Base-by-base conservation (phyloP, 2,797 vertebrate species). In the Tadarida brasiliensis region DNA sequence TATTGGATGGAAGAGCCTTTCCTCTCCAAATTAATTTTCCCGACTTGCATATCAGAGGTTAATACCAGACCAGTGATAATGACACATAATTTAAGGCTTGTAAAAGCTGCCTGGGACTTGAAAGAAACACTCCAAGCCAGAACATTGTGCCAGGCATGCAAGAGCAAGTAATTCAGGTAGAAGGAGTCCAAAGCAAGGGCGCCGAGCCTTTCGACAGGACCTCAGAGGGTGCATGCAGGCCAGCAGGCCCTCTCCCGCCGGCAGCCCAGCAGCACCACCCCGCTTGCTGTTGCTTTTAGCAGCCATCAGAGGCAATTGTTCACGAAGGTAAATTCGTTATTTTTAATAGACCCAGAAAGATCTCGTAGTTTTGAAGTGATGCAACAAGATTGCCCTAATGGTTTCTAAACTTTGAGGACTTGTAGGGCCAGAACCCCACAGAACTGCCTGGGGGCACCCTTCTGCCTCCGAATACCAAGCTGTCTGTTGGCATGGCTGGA, bases 61-160 rank as follows among this genome's bases (percentile, higher is more conserved):
- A 97, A 96, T 95, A 96, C 97, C 67, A 96, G 96, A 96, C 96
- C 87, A 17, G 2, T 88, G 96, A 51, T 98, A 97, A 97, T 97
- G 94, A 97, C 95, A 97, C 97, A 96, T 97, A 97, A 98, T 97
- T 98, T 97, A 94, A 97, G 97, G 95, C 97, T 97, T 93, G 65
- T 97, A 97, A 97, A 97, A 96, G 96, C 96, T 88, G 61, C 93
- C 84, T 67, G 81, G 94, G 91, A 97, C 97, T 97, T 98, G 96
- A 97, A 98, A 98, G 97, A 95, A 96, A 97, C 67, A 93, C 28
- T 94, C n/a, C 92, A 35, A 95, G 96, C 96, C 97, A 97, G 93
- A 96, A 96, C 78, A 77, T 93, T 94, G 82, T 88, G 90, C 88
- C 65, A 10, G 54, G 96, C 93, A 61, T 87, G 95, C 78, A 91